Base-by-base conservation (phyloP, 2,113 vertebrate genomes). In the Larimichthys polyactis region DNA sequence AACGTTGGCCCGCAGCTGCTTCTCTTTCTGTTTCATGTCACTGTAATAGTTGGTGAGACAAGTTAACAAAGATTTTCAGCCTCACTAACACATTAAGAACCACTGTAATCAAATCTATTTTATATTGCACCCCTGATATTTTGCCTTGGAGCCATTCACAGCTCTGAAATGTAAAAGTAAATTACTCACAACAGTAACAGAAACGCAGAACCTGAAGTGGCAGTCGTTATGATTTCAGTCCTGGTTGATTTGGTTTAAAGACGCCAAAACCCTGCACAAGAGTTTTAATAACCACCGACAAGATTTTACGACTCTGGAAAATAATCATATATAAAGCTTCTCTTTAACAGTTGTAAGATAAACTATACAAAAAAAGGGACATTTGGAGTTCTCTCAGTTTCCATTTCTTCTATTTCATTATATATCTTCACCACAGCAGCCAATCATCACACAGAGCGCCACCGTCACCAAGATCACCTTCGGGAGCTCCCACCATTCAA, bases 381-480 rank as follows among this genome's bases (percentile, higher is more conserved):
- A 19, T 17, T 51, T 51, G 48, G 6, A 51, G 49, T 51, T 51
- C 43, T 44, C 43, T 44, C 3, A 12, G 5, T 51, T n/a, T 54
- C n/a, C 11, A 12, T 44, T 43, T n/a, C 3, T 24, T 67, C 12
- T 4, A 36, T 59, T 29, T 51, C 3, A 3, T 29, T 5, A 32
- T 3, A 11, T 24, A 19, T 75, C 76, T 74, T 32, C 36, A 4
- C 48, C 66, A 64, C 96, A 97, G 94, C 97, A 96, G 94, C 96
- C 97, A 75, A 95, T 97, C 95, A 96, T 97, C 95, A 97, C 96
- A 1, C 97, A 98, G 96, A 97, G 96, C 80, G 96, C 97, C 87
- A 95, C 96, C 24, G 96, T 99, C 94, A 97, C 97, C 81, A 98
- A 98, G 95, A 97, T 99, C 94, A 98, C 96, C 73, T 98, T 97